Evolutionary conservation across 2,888 invertebrate species (phyloP).

Genomic region (Rhagonycha fulva): DNA sequence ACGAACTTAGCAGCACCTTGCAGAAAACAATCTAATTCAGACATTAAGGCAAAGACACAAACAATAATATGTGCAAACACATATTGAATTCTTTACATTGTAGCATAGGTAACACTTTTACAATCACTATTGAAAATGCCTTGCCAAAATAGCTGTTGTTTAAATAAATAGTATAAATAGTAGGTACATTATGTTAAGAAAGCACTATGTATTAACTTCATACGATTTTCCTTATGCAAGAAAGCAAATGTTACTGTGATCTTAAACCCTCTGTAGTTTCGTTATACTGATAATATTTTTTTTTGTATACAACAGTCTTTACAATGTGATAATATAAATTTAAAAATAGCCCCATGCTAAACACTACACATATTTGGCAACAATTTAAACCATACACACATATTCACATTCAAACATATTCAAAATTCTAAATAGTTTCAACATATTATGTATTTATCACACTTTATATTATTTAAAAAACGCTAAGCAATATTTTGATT

Average conservation of each 20-base stretch:
- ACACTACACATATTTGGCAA: constrained; percentile 37
- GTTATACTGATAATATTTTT: constrained; percentile 41
- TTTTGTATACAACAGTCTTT: constrained; percentile 47
- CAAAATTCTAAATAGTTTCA: constrained; percentile 14
- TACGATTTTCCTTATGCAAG: constrained; percentile 42
- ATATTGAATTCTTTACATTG: not conserved
- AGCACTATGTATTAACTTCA: constrained; percentile 42
- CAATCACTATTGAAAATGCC: constrained; percentile 24
- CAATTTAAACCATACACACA: constrained; percentile 25
- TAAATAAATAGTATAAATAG: constrained; percentile 36
- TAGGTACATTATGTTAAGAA: constrained; percentile 43
- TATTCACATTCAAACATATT: constrained; percentile 5
- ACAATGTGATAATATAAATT: constrained; percentile 44
- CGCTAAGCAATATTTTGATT: constrained; percentile 40
- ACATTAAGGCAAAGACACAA: constrained; percentile 29
- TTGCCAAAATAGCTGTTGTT: constrained; percentile 25
- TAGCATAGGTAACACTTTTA: not conserved
- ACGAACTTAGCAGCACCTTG: constrained; percentile 35
- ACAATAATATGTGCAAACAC: constrained; percentile 13
- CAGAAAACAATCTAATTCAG: constrained; percentile 33
- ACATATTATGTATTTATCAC: constrained; percentile 35
- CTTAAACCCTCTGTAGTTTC: constrained; percentile 39
- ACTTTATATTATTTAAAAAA: constrained; percentile 33
- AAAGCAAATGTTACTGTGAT: constrained; percentile 44
- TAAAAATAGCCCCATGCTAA: constrained; percentile 42